Conservation (phyloP, 2,113 vertebrate genomes). For the Cebus imitator region DNA sequence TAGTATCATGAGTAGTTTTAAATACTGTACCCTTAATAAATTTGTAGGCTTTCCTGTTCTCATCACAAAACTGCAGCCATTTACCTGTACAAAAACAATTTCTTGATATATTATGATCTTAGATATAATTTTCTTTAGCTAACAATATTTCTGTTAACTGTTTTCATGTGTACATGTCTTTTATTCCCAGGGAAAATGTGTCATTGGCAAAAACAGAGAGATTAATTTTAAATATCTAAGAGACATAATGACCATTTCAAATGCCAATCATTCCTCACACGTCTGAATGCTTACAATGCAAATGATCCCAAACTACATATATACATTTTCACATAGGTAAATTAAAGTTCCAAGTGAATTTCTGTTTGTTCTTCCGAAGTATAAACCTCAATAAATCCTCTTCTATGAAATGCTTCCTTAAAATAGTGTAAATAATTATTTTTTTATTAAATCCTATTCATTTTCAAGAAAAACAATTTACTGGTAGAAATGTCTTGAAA, state of each 20-base stretch:
- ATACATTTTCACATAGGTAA: not conserved
- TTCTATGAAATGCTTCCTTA: constrained; percentile 27
- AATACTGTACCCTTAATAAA: constrained; percentile 93
- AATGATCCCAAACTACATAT: not conserved
- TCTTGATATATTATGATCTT: constrained; percentile 78
- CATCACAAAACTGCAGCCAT: constrained; percentile 89
- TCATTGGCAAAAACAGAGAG: constrained; percentile 5
- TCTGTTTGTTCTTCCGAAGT: not conserved
- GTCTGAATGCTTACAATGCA: not conserved
- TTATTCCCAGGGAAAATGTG: constrained; percentile 2
- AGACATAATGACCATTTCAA: constrained; percentile 11
- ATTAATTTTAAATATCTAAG: constrained; percentile 11
- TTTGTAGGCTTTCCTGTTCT: constrained; percentile 83
- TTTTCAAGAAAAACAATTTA: constrained; percentile 40
- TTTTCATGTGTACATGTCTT: not conserved
- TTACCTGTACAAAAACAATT: constrained; percentile 91
- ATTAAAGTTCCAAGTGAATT: not conserved
- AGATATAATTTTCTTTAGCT: constrained; percentile 67
- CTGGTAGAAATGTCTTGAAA: not conserved
- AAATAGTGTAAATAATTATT: not conserved
- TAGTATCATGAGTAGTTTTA: constrained; percentile 73
- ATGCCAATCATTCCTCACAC: constrained; percentile 34
- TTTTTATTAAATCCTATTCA: not conserved
- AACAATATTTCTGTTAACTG: constrained; percentile 31
- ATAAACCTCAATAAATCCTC: not conserved